Percentiles rank a stretch among this genome's conserved stretches.
These are phyloP conservation scores for Tinea semifulvella DNA, from an alignment of 2,888 invertebrate species.

Conservation along the genomic window DNA sequence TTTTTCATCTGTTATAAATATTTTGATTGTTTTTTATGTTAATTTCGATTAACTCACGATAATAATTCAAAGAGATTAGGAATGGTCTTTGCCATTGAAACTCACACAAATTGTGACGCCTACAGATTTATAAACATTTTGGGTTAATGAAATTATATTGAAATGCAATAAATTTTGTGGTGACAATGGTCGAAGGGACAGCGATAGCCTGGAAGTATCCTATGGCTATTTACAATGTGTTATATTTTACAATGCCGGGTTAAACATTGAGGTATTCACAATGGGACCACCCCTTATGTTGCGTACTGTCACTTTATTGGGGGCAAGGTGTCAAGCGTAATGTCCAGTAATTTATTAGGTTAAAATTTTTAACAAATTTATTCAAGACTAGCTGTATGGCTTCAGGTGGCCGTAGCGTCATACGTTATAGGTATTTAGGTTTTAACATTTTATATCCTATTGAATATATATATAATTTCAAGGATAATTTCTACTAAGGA, in stretches of 20 bases:
- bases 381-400: too few relatives aligned
- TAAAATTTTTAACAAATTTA: not conserved
- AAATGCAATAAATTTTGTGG: slow-evolving; percentile 48
- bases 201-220: slow-evolving; percentile 26
- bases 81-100: too few relatives aligned
- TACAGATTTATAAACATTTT: slow-evolving; percentile 51
- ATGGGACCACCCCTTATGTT: slow-evolving; percentile 49
- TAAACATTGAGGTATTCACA: slow-evolving; percentile 39
- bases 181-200: slow-evolving; percentile 40
- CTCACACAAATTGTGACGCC: slow-evolving; percentile 23
- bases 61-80: too few relatives aligned
- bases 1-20: too few relatives aligned
- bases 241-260: slow-evolving; percentile 46
- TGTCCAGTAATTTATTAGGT: slow-evolving; percentile 31
- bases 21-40: too few relatives aligned
- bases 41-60: too few relatives aligned
- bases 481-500: too few relatives aligned
- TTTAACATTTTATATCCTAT: too few relatives aligned
- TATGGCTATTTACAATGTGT: slow-evolving; percentile 33
- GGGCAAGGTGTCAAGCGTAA: slow-evolving; percentile 24
- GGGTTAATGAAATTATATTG: slow-evolving; percentile 60
- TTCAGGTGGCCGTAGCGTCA: too few relatives aligned
- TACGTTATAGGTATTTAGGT: too few relatives aligned
- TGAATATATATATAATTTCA: too few relatives aligned
- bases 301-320: slow-evolving; percentile 26